Percentiles rank a stretch among this genome's conserved stretches.
phyloP scores from a whole-genome alignment of 1,140 invertebrate genomes.

The Drosophila sucinea region DNA sequence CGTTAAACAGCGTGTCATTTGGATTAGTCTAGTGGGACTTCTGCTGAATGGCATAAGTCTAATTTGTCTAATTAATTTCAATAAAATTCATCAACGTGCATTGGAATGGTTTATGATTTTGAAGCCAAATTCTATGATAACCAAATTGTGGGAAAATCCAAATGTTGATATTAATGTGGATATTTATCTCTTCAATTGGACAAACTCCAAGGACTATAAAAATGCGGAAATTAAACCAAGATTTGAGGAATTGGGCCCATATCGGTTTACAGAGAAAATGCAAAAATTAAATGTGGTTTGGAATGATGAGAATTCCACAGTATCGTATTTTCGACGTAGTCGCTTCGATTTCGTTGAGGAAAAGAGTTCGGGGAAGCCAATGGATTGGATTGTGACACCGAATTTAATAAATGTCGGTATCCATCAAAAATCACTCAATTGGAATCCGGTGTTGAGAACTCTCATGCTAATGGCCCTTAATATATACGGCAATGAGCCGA shows the following conservation, averaged over 20 bases:
- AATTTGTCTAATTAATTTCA: slow-evolving; percentile 43
- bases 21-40: slow-evolving; percentile 52
- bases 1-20: slow-evolving; percentile 51
- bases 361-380: slow-evolving; percentile 88
- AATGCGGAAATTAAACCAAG: slow-evolving; percentile 85
- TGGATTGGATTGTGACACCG: slow-evolving; percentile 89
- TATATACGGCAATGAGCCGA: slow-evolving; percentile 84
- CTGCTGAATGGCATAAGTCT: slow-evolving; percentile 36
- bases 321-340: slow-evolving; percentile 90
- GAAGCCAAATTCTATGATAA: slow-evolving; percentile 85
- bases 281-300: slow-evolving; percentile 88
- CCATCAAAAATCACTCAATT: slow-evolving; percentile 57
- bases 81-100: slow-evolving; percentile 43
- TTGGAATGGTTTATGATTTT: slow-evolving; percentile 63
- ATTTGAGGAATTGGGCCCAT: slow-evolving; percentile 89
- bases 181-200: slow-evolving; percentile 92
- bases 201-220: slow-evolving; percentile 87
- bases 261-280: slow-evolving; percentile 87
- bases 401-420: slow-evolving; percentile 89
- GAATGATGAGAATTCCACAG: slow-evolving; percentile 89
- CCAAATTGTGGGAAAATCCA: slow-evolving; percentile 88
- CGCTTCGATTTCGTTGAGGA: slow-evolving; percentile 87
- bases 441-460: slow-evolving; percentile 85
- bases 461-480: slow-evolving; percentile 84
- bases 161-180: slow-evolving; percentile 89